Conservation (phyloP, 1,140 invertebrate genomes). For the Drosophila persimilis region DNA sequence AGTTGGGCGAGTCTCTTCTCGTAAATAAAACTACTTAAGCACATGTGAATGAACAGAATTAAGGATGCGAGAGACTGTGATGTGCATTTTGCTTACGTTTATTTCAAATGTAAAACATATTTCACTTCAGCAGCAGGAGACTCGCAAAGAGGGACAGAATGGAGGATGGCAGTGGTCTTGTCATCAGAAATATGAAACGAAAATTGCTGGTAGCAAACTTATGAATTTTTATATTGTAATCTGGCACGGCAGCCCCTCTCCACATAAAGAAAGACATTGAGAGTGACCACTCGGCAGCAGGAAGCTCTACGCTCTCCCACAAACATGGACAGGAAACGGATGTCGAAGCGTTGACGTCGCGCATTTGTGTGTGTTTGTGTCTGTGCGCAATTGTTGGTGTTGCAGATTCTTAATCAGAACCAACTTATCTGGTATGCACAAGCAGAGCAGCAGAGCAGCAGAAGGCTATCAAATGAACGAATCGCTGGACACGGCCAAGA, state of each 20-base stretch:
- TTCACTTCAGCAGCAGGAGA: constrained; percentile 7
- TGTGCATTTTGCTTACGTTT: constrained; percentile 63
- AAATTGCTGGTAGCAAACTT: constrained; percentile 43
- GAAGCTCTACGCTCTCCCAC: too few species aligned
- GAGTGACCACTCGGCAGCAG: constrained; percentile 35
- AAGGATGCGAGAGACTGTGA: constrained; percentile 37
- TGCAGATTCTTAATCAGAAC: constrained; percentile 76
- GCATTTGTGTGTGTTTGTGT: constrained; percentile 7
- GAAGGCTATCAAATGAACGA: constrained; percentile 61
- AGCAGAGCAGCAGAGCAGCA: constrained; percentile 23
- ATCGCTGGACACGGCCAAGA: constrained; percentile 51
- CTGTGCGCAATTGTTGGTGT: constrained; percentile 23
- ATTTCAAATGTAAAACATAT: constrained; percentile 55
- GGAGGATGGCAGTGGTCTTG: constrained; percentile 16
- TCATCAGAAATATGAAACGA: constrained; percentile 41
- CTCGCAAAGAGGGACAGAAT: constrained; percentile 11
- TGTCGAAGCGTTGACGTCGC: constrained; percentile 9
- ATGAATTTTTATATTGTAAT: constrained; percentile 63
- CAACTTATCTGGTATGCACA: constrained; percentile 75
- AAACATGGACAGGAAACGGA: not conserved
- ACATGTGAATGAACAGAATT: constrained; percentile 72
- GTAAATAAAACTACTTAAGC: constrained; percentile 79
- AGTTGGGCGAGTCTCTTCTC: constrained; percentile 34
- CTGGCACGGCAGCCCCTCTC: constrained; percentile 6
- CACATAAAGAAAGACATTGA: constrained; percentile 26